Evolutionary conservation across 2,888 invertebrate species (phyloP).

Genomic region (Arge pagana): DNA sequence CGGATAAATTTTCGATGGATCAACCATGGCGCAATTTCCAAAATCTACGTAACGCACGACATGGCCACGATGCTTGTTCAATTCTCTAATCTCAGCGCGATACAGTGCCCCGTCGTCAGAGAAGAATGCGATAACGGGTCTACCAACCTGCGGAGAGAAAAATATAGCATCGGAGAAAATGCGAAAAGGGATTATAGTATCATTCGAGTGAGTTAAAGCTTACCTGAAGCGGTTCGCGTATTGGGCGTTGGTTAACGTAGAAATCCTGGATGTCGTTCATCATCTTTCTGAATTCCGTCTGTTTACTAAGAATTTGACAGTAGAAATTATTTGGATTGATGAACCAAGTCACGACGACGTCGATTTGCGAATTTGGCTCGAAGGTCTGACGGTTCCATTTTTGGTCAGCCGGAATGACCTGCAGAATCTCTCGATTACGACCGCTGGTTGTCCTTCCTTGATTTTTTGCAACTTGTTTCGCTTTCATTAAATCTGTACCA

Average conservation of each 20-base stretch:
- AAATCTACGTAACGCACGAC: constrained; percentile 77
- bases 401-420: constrained; percentile 61
- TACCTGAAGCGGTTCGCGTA: constrained; percentile 42
- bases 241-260: constrained; percentile 62
- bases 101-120: constrained; percentile 74
- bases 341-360: constrained; percentile 75
- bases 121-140: constrained; percentile 72
- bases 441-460: constrained; percentile 11
- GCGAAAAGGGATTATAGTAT: constrained; percentile 3
- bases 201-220: too few relatives aligned
- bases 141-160: constrained; percentile 61
- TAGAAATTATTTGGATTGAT: constrained; percentile 75
- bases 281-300: constrained; percentile 67
- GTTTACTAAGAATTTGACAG: constrained; percentile 62
- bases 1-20: constrained; percentile 69
- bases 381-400: constrained; percentile 60
- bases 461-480: constrained; percentile 35
- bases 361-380: constrained; percentile 62
- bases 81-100: constrained; percentile 68
- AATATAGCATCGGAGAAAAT: background rate
- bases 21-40: constrained; percentile 72
- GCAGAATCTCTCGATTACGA: constrained; percentile 55
- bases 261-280: constrained; percentile 73
- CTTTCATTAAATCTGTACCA: constrained; percentile 36
- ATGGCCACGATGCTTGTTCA: constrained; percentile 64